These are phyloP conservation scores for Fissipunctia ypsillon DNA, from an alignment of 2,888 invertebrate species.

Conservation along the genomic window DNA sequence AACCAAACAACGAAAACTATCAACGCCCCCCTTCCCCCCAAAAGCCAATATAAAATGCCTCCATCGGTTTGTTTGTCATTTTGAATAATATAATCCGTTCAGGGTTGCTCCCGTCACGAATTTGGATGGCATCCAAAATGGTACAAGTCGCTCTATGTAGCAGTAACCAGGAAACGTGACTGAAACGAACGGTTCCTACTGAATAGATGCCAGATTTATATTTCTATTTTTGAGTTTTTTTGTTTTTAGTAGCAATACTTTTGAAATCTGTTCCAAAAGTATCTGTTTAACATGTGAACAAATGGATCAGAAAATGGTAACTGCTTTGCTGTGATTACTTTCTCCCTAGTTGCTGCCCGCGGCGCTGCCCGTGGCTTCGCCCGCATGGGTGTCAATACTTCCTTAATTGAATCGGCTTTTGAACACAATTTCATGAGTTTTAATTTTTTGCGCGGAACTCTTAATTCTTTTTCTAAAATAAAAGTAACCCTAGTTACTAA, in stretches of 20 bases:
- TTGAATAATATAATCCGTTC: slow-evolving; percentile 75
- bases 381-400: too few species aligned
- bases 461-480: too few species aligned
- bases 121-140: slow-evolving; percentile 74
- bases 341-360: too few species aligned
- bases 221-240: slow-evolving; percentile 35
- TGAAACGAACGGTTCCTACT: slow-evolving; percentile 39
- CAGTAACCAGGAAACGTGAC: slow-evolving; percentile 69
- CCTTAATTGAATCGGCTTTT: too few species aligned
- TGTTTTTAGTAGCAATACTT: slow-evolving; percentile 23
- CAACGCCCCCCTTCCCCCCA: slow-evolving; percentile 12
- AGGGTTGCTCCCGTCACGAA: slow-evolving; percentile 63
- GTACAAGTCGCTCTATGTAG: slow-evolving; percentile 70
- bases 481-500: too few species aligned
- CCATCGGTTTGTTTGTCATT: slow-evolving; percentile 70
- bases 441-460: too few species aligned
- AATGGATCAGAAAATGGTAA: too few species aligned
- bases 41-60: slow-evolving; percentile 61
- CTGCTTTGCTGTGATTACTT: neutral
- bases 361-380: too few species aligned
- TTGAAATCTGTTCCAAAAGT: neutral
- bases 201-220: slow-evolving; percentile 56
- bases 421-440: too few species aligned
- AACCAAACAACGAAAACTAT: slow-evolving; percentile 50
- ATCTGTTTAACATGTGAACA: neutral